Evolutionary conservation across 1,140 invertebrate species (phyloP).

Genomic region (Drosophila azteca): DNA sequence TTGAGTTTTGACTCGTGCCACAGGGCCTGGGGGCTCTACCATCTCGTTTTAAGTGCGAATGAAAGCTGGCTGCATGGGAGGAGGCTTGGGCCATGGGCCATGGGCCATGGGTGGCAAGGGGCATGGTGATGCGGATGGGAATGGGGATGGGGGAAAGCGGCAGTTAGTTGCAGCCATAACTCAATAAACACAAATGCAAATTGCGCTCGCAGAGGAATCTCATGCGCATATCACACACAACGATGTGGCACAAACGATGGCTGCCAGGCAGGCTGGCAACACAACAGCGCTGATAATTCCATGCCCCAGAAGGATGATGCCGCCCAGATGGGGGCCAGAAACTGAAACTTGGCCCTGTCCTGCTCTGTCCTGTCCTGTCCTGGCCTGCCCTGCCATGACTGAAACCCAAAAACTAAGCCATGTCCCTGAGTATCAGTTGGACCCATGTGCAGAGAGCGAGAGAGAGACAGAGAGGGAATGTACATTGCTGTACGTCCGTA

Average conservation of each 20-base stretch:
- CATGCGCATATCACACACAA: conserved; percentile 35
- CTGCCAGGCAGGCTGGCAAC: not conserved
- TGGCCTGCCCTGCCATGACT: too few relatives aligned
- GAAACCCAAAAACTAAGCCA: conserved; percentile 26
- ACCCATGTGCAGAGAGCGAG: conserved; percentile 19
- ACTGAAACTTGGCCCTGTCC: conserved; percentile 42
- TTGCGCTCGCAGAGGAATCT: conserved; percentile 62
- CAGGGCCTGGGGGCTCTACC: conserved; percentile 1
- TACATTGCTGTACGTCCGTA: conserved; percentile 19
- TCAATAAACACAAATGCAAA: conserved; percentile 81
- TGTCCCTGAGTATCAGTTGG: conserved; percentile 16
- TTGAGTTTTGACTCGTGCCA: conserved; percentile 64
- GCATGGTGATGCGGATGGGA: too few relatives aligned
- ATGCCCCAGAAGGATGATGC: conserved; percentile 20
- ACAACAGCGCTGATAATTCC: conserved; percentile 51
- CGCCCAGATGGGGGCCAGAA: conserved; percentile 14
- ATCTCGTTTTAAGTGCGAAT: conserved; percentile 74
- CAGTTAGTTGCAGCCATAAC: conserved; percentile 78
- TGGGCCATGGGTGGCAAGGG: conserved; percentile 20
- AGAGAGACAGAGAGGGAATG: too few relatives aligned
- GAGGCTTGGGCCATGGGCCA: not conserved
- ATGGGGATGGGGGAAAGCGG: not conserved
- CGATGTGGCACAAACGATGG: too few relatives aligned
- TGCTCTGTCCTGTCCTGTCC: not conserved
- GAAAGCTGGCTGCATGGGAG: conserved; percentile 47